Evolutionary conservation across 2,888 invertebrate genomes (phyloP).

Genomic region (Drosophila aldrichi): DNA sequence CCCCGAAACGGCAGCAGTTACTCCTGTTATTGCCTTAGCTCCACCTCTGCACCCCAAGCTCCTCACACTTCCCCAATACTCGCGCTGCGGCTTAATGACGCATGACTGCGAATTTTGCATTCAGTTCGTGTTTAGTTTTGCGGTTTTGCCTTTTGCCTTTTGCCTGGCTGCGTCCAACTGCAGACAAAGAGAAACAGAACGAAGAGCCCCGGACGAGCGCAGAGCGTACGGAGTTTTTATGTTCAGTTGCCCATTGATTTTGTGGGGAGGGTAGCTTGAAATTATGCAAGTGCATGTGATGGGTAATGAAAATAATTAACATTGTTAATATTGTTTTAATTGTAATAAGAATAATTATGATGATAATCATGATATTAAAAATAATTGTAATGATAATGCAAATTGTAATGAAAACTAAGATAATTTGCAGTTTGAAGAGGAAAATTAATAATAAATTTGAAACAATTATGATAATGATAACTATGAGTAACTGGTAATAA

Average conservation of each 20-base stretch:
- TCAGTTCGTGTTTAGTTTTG: constrained; percentile 68
- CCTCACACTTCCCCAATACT: not conserved
- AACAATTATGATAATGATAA: not conserved
- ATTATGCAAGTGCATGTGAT: not conserved
- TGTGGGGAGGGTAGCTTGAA: not conserved
- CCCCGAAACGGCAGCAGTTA: constrained; percentile 54
- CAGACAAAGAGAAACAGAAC: constrained; percentile 42
- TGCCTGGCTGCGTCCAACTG: constrained; percentile 31
- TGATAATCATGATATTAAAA: not conserved
- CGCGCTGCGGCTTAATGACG: constrained; percentile 53
- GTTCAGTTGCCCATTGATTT: constrained; percentile 1
- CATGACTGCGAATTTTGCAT: constrained; percentile 64
- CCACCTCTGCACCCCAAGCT: not conserved
- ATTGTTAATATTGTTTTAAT: no score
- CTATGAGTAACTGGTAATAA: not conserved
- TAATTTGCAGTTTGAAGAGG: not conserved
- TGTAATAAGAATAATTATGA: not conserved
- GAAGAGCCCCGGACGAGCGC: not conserved
- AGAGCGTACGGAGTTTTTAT: constrained; percentile 9
- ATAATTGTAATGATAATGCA: not conserved
- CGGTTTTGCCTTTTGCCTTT: constrained; percentile 48
- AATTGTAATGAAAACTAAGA: no score
- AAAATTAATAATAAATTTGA: not conserved
- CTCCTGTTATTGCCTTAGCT: constrained; percentile 39
- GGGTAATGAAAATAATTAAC: not conserved